These are phyloP conservation scores for Scartelaos histophorus DNA, from an alignment of 2,113 vertebrate species.

Conservation along the genomic window DNA sequence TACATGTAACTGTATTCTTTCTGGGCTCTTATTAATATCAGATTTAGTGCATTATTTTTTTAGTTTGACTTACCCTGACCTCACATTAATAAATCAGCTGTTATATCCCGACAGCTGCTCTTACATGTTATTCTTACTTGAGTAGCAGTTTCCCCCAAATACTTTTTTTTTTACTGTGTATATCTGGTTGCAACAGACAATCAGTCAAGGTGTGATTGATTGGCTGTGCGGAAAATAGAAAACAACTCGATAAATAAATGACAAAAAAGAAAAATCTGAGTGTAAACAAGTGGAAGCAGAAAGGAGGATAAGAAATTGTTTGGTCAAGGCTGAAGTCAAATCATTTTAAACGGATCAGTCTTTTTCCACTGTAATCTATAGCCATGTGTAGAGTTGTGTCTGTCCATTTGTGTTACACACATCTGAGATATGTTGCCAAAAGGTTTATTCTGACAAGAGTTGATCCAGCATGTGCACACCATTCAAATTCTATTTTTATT, in stretches of 20 bases:
- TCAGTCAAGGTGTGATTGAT: not conserved
- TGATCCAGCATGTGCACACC: not conserved
- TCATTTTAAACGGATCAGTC: not conserved
- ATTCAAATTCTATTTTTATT: too few species aligned
- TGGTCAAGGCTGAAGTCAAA: not conserved
- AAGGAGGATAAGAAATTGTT: not conserved
- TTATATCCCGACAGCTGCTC: too few species aligned
- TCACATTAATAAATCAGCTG: too few species aligned
- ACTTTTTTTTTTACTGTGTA: not conserved
- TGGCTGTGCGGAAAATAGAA: not conserved
- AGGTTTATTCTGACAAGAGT: not conserved
- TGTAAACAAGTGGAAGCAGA: not conserved
- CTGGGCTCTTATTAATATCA: too few species aligned
- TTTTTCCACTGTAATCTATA: not conserved
- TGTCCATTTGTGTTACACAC: not conserved
- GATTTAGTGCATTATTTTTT: not conserved
- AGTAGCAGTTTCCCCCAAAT: not conserved
- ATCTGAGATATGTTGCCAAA: not conserved
- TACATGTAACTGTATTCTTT: too few species aligned
- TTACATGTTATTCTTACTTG: not conserved
- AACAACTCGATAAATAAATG: not conserved
- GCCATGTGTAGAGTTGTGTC: not conserved
- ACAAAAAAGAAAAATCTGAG: not conserved
- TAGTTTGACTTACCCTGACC: not conserved
- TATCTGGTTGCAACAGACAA: not conserved